phyloP scores from a whole-genome alignment of 2,113 vertebrate species.

The Sclerurus mexicanus region DNA sequence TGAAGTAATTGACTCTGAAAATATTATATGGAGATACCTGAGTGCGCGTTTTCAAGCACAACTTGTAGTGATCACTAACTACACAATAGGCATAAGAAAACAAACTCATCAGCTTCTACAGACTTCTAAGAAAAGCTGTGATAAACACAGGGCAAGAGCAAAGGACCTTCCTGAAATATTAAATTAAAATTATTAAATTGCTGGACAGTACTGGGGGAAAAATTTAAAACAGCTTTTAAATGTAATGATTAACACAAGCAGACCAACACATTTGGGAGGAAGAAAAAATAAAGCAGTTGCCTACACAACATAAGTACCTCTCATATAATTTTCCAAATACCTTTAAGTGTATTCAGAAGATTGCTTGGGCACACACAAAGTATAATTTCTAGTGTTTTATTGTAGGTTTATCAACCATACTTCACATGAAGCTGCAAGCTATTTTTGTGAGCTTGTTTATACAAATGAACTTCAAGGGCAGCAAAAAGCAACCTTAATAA shows the following conservation, averaged over 20 bases:
- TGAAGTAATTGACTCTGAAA: conserved; percentile 75
- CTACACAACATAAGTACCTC: neutral
- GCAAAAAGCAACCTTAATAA: conserved; percentile 58
- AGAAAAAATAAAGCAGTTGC: neutral
- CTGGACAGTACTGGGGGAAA: neutral
- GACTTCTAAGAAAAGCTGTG: conserved; percentile 65
- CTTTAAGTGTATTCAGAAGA: conserved; percentile 63
- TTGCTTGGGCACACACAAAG: conserved; percentile 12
- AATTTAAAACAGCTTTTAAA: conserved; percentile 70
- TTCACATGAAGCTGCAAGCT: conserved; percentile 36
- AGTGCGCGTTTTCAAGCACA: conserved; percentile 58
- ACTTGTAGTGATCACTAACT: conserved; percentile 67
- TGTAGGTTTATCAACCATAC: conserved; percentile 55
- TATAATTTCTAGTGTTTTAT: conserved; percentile 54
- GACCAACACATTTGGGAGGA: neutral
- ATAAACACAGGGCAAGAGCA: conserved; percentile 53
- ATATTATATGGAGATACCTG: conserved; percentile 61
- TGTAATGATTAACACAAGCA: conserved; percentile 64
- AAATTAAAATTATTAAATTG: conserved; percentile 71
- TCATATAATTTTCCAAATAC: conserved; percentile 65
- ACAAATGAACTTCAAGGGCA: conserved; percentile 65
- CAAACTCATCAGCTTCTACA: conserved; percentile 70
- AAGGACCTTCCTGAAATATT: conserved; percentile 56
- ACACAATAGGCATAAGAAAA: conserved; percentile 64
- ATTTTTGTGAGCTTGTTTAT: conserved; percentile 70